Base-by-base conservation (phyloP, 2,888 invertebrate species). In the Anoplius nigerrimus region DNA sequence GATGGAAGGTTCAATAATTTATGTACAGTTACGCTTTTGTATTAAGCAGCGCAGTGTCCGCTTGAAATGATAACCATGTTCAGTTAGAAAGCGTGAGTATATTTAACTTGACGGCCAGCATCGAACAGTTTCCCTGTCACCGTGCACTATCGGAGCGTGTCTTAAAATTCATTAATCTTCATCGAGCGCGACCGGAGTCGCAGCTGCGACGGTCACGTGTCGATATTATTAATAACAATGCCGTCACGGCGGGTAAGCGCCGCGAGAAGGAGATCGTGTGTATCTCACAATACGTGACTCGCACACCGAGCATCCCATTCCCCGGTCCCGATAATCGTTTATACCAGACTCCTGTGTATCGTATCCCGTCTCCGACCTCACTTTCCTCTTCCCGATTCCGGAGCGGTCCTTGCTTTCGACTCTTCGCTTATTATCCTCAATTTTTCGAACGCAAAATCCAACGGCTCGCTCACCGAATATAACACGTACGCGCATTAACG, bases 221-320 rank as follows among this genome's bases (percentile, higher is more conserved):
- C 77, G 78, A 81, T 82, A 71, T 79, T 81, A 81, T 84, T 82
- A 84, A 80, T 76, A 79, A 75, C 69, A 75, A 74, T 71, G 70
- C 16, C 72, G 64, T 61, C 55, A 58, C 60, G 62, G 43, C 16
- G 16, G n/a, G 22, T 54, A 13, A 11, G 34, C 34, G 34, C 11
- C 34, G 34, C 34, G 4, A 34, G n/a, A 34, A 3, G 34, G 11
- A 13, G 34, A 34, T 34, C 34, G 34, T 34, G 11, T 34, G 34
- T 34, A 34, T 13, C 34, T 34, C 34, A 34, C 34, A 34, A 34
- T 34, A 34, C 34, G 34, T 34, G 34, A 34, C 34, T 34, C 11
- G 34, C 34, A 34, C 34, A 34, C 11, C 11, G 34, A 34, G 34
- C 34, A 8, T 13, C 11, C 1, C 11, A 34, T 34, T 34, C 8